Evolutionary conservation across 2,797 vertebrate genomes (phyloP), one percentile per base, ranked within the genome.

Genomic region (Mycteria americana): DNA sequence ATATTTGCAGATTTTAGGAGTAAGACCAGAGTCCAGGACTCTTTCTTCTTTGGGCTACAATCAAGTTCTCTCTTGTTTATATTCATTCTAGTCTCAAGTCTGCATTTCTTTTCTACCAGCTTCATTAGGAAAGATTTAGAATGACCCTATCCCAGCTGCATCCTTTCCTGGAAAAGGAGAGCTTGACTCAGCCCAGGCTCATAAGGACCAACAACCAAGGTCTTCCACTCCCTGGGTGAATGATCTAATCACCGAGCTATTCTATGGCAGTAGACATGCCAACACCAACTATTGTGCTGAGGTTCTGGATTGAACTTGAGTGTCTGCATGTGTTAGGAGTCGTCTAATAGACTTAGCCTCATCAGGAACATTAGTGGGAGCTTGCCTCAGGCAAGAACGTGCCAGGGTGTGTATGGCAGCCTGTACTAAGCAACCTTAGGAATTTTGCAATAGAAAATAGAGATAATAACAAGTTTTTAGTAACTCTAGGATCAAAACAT

Each of bases 141-240:
- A 85, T 92, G 57, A 96, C 37, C 91, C 72, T 93, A 54, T 94
- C 72, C 72, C 95, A 97, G 92, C 94, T 97, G 92, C 62, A 72
- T 88, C 24, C 18, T 92, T 88, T 95, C 82, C 68, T 87, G 89
- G 82, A 93, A 95, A 77, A 85, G 25, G 18, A 88, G 54, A 51
- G 51, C 39, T 94, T 95, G 93, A 57, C 75, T 95, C 96, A 94
- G 85, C 64, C 48, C 13, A 21, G 95, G 48, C 92, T 60, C 81
- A 16, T 30, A 74, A 95, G 91, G 96, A 95, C 89, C 87, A 91
- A 21, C 87, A 96, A 91, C 60, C 81, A 75, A 96, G 86, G 85
- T 95, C 92, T 92, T 89, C 81, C 45, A 83, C 22, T 95, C 95
- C 91, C 95, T 85, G 81, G 80, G 57, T 92, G 82, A 93, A 96